A percentile compares a stretch with the other conserved stretches of the same genome.
Conservation (phyloP, 1,140 invertebrate genomes). For the Pseudachorutes palmiensis region DNA sequence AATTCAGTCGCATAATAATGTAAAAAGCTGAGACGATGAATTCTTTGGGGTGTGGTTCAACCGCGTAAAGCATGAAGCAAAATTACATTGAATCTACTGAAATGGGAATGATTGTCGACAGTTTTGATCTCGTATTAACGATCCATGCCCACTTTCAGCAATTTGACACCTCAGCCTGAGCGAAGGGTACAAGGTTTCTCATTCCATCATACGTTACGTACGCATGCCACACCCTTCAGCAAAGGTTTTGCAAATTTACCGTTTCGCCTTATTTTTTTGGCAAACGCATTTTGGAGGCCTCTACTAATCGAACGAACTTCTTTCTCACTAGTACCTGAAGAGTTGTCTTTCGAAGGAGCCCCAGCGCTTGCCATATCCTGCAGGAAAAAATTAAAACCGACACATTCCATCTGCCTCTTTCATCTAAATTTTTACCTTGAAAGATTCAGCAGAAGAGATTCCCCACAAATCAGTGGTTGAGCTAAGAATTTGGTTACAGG, state of each 20-base stretch:
- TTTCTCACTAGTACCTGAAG: conserved; percentile 14
- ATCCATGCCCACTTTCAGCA: no score
- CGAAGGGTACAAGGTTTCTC: no score
- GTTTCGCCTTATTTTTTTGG: conserved; percentile 15
- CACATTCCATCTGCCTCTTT: not conserved
- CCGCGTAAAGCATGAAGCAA: no score
- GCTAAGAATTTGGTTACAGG: conserved; percentile 33
- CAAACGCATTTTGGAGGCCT: not conserved
- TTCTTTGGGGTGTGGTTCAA: no score
- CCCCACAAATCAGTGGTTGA: conserved; percentile 36
- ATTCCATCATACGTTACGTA: no score
- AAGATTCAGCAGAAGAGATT: conserved; percentile 29
- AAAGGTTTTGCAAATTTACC: not conserved
- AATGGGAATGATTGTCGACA: no score
- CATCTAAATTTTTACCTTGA: conserved; percentile 14
- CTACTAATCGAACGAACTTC: conserved; percentile 15
- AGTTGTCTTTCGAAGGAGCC: conserved; percentile 12
- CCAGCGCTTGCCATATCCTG: conserved; percentile 26
- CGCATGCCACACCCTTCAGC: not conserved
- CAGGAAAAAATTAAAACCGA: conserved; percentile 7
- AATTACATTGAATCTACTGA: no score
- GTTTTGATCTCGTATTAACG: no score
- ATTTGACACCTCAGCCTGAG: no score
- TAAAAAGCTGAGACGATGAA: no score
- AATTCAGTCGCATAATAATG: not conserved